Evolutionary conservation across 2,113 vertebrate species (phyloP), one percentile per base, ranked within the genome.

Genomic region (Halichoerus grypus): DNA sequence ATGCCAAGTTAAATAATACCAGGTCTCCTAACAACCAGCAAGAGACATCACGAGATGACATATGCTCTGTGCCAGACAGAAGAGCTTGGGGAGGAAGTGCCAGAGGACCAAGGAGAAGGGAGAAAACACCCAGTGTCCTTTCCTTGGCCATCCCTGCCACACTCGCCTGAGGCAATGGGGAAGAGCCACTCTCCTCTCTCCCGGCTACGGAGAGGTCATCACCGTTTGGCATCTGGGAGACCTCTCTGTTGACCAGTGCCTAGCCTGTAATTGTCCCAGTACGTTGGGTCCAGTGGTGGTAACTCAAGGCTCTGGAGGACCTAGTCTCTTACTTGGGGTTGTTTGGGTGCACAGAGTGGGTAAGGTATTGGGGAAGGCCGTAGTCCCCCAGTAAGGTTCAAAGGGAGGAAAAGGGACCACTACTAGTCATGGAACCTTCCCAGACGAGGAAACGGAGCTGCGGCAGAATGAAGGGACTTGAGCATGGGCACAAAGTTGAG

Each of bases 251-350:
- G 91, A 49, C 22, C 53, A 72, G 31, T 67, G 36, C 46, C 51
- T 74, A 82, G 26, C 16, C 49, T 83, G 87, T 36, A 89, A 69
- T 87, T 92, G 95, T 91, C 46, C 36, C 80, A 81, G 36, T 93
- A n/a, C 71, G 79, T 14, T 57, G n/a, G 49, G 19, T 72, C 81
- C 89, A 39, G 28, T 57, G 31, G 69, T 65, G 28, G 69, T 22
- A 88, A 91, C 63, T 36, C 11, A 9, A 84, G 55, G 63, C 28
- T 83, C 63, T 80, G 53, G 39, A 57, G 18, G 46, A 69, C 69
- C 22, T 83, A 36, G 3, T 49, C 21, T 91, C 42, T 74, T 88
- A 42, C 36, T 96, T 3, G 3, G 39, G 51, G 9, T 46, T 91
- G 55, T 65, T 93, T 83, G 71, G 61, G 57, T 69, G 49, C 8